Base-by-base conservation (phyloP, 2,797 vertebrate genomes). In the Gymnoscopelus braueri region DNA sequence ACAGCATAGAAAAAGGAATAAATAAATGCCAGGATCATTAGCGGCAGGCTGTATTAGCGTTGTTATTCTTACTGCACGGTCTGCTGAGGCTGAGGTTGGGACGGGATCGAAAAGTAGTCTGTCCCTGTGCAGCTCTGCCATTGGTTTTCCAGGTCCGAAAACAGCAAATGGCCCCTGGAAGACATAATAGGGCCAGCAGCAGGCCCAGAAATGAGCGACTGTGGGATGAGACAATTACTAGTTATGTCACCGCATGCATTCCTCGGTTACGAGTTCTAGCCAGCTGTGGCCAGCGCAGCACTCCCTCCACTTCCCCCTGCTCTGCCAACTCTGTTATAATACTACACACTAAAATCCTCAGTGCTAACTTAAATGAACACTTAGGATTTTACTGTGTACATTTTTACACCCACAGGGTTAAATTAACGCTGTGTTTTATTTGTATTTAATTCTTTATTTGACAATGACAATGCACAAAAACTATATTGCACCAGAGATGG, bases 201-300 rank as follows among this genome's bases (percentile, higher is more conserved):
- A 66, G 73, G 84, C 76, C 84, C 75, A 88, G 83, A 85, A 83
- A 89, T 81, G 83, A 84, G 85, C 86, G 77, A 89, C 79, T 90
- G 87, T 75, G 90, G 91, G 90, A 92, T 88, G 85, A 87, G 90
- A 91, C 91, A 87, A 91, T 94, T 89, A 89, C 85, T 78, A 86
- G 87, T 92, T 91, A 91, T 90, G 90, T 93, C 91, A 93, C 88
- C 87, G 49, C 89, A 87, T 69, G 80, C 89, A 91, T 92, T 92
- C 88, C 86, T 91, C 76, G 83, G 86, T 90, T 94, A 90, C 79
- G 72, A 84, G 84, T 77, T 83, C 82, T 88, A 66, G 88, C 87
- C 87, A 90, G 84, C 88, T 89, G 87, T 85, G 88, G 89, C 81
- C 68, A 75, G 79, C 55, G 70, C 75, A 79, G 83, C 79, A 74